Conservation (phyloP, 2,888 invertebrate species). For the Lasioglossum calceatum region DNA sequence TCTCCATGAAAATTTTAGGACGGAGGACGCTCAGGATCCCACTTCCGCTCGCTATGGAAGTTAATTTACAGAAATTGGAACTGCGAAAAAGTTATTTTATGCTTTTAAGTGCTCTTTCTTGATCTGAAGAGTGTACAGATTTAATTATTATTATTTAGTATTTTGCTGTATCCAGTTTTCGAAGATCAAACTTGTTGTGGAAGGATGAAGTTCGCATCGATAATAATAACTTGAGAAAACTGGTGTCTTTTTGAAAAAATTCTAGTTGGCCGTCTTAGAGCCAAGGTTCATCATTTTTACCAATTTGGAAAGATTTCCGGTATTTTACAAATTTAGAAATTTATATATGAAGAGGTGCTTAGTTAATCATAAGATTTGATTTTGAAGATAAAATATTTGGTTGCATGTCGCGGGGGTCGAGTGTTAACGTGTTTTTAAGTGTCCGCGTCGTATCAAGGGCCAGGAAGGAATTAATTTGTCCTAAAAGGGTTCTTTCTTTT, state of each 20-base stretch:
- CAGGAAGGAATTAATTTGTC: conserved; percentile 59
- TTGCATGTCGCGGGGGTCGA: no score
- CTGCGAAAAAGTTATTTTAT: not conserved
- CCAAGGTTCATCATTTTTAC: not conserved
- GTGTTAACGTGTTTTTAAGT: conserved; percentile 10
- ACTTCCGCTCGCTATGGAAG: not conserved
- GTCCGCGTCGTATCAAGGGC: not conserved
- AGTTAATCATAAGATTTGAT: not conserved
- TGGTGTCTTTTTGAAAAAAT: not conserved
- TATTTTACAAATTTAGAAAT: not conserved
- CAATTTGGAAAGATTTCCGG: not conserved
- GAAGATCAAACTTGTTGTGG: no score
- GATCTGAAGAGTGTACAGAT: not conserved
- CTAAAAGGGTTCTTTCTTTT: conserved; percentile 66
- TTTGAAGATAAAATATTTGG: not conserved
- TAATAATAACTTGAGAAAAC: not conserved
- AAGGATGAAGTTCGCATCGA: no score
- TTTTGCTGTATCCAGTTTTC: not conserved
- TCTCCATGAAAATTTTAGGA: not conserved
- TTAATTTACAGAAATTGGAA: not conserved
- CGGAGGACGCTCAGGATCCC: not conserved
- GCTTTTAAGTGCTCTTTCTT: not conserved
- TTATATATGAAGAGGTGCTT: not conserved
- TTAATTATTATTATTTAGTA: not conserved
- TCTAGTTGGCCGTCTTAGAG: not conserved